A percentile compares a stretch with the other conserved stretches of the same genome.
phyloP scores from a whole-genome alignment of 2,888 invertebrate species.

The Cataglyphis rosenhaueri region DNA sequence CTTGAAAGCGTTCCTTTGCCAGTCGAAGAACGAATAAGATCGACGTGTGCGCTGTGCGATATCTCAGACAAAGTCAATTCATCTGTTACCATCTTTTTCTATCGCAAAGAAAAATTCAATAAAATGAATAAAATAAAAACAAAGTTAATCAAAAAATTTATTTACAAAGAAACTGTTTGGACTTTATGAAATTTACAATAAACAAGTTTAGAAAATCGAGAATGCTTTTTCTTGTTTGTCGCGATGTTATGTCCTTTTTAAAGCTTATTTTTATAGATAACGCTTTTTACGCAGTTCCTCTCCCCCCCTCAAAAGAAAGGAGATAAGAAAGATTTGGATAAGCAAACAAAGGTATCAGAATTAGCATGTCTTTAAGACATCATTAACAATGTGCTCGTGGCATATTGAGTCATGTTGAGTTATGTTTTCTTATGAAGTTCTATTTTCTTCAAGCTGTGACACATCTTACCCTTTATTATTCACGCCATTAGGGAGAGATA shows the following conservation, averaged over 20 bases:
- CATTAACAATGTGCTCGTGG: background rate
- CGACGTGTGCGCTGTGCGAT: slow-evolving; percentile 51
- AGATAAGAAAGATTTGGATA: background rate
- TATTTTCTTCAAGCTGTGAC: background rate
- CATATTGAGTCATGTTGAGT: background rate
- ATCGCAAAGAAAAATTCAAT: background rate
- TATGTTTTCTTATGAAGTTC: background rate
- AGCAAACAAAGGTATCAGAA: background rate
- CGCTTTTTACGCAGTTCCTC: background rate
- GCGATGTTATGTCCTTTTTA: background rate
- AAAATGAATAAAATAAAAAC: background rate
- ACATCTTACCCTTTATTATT: slow-evolving; percentile 18
- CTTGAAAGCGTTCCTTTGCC: slow-evolving; percentile 71
- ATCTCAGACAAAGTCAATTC: background rate
- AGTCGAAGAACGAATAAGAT: slow-evolving; percentile 61
- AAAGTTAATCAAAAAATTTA: too few species aligned
- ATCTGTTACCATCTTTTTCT: background rate
- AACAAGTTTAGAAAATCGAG: background rate
- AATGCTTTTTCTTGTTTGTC: background rate
- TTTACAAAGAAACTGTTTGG: background rate
- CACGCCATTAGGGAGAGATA: background rate
- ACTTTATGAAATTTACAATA: background rate
- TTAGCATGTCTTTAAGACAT: background rate
- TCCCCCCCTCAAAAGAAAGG: background rate
- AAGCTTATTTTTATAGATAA: background rate